Base-by-base conservation (phyloP, 2,888 invertebrate genomes). In the Synanthedon vespiformis region DNA sequence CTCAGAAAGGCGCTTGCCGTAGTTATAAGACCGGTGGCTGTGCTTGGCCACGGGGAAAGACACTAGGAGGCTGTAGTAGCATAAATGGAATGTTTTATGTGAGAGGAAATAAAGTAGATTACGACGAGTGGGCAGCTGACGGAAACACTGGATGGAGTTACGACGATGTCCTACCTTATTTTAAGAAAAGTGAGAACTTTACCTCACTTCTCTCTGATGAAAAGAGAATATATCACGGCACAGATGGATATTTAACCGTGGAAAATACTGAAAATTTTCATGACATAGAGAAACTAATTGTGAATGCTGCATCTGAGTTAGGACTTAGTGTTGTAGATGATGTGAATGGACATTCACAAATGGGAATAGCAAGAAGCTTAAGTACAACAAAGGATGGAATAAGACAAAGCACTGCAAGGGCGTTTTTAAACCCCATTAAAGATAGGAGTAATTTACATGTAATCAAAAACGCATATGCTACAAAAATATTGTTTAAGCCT, bases 41-140 rank as follows among this genome's bases (percentile, higher is more conserved):
- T 51, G 72, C 77, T 0, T 90, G 90, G 91, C 89, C 91, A 1
- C 78, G 91, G 41, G 93, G 93, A 0, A 92, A 91, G 63, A 79
- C 88, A 52, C 72, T 91, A 56, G 91, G 91, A 50, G 91, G 91
- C 1, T 80, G 82, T 4, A 89, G 90, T 40, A 80, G 84, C n/a
- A 74, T 89, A 34, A 91, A 91, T 62, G 89, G 71, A 18, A 89
- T 90, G 85, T 79, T 89, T 54, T 90, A 90, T 60, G 78, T 90
- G 4, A 80, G 89, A 50, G 91, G 89, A 0, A 88, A 86, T 58
- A 79, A 73, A 3, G 57, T 65, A 2, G 89, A 90, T 61, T 91
- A 88, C 54, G 80, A 90, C 41, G 72, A 79, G 57, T 91, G 91
- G 91, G 85, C 82, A 16, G 72, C 70, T 0, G 59, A 71, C 14